Conservation (phyloP, 2,113 vertebrate species). For the Nothoprocta perdicaria region DNA sequence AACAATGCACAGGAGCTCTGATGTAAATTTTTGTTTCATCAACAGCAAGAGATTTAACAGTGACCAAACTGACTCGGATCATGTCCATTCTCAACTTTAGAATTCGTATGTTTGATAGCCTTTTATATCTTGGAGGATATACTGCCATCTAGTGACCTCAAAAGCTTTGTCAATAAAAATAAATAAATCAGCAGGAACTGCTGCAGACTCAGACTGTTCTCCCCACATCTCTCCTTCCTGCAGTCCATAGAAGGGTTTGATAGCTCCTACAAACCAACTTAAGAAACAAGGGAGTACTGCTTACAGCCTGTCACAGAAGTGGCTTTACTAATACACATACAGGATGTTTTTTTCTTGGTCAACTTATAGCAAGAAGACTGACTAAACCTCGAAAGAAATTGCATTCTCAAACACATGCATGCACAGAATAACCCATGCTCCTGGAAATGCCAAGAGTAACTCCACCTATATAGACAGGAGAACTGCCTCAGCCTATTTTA, state of each 20-base stretch:
- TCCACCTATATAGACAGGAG: background rate
- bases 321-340: background rate
- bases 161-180: background rate
- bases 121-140: slow-evolving; percentile 67
- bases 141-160: slow-evolving; percentile 91
- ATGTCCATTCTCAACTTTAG: background rate
- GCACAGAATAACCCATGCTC: background rate
- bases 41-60: slow-evolving; percentile 21
- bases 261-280: background rate
- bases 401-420: background rate
- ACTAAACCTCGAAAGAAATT: background rate
- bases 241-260: fast-evolving
- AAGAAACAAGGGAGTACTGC: fast-evolving
- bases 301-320: fast-evolving
- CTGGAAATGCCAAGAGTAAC: background rate
- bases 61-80: background rate
- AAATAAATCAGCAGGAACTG: fast-evolving
- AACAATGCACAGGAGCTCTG: background rate
- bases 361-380: background rate
- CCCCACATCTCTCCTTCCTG: fast-evolving
- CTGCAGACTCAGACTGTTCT: fast-evolving
- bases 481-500: background rate
- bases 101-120: background rate
- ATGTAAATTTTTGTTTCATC: slow-evolving; percentile 35
- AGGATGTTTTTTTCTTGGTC: background rate